Base-by-base conservation (phyloP, 2,797 vertebrate species). In the Carduelis carduelis region DNA sequence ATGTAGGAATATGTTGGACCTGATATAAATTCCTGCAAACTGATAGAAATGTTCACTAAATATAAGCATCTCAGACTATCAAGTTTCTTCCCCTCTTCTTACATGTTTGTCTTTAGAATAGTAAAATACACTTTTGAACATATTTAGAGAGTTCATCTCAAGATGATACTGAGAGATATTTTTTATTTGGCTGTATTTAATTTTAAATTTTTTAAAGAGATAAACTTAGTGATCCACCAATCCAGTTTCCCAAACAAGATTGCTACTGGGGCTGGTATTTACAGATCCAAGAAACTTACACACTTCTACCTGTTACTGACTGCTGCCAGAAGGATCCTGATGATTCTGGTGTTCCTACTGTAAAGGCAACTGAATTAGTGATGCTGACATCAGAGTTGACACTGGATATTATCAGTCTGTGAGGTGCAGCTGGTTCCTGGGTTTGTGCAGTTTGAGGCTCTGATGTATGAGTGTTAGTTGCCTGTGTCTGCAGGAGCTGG, bases 361-460 rank as follows among this genome's bases (percentile, higher is more conserved):
- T 41, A n/a, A 71, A 49, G 41, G 61, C 27, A 80, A n/a, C 24
- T 68, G 17, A 68, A 49, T 68, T 75, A 65, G 17, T 11, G 28
- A 71, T 92, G 46, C 37, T 71, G 55, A n/a, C 7, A 17, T 34
- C 27, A 46, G 65, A 59, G 53, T 35, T 0, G 3, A 35, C 30
- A n/a, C 2, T 59, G 82, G 79, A 5, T 53, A 26, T 72, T 85
- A 55, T 2, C 24, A 63, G 8, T 35, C 34, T 81, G 17, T 1
- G 10, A 61, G 39, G 52, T 0, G 15, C 55, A 76, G 11, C n/a
- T 2, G 9, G 4, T 47, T 82, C 26, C 63, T 32, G 14, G 11
- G 23, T 60, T 52, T 0, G 0, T 32, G 64, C 39, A 12, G 18
- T 52, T 43, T 39, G 46, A 64, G 34, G 65, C 53, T 60, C 15